Base-by-base conservation (phyloP, 1,140 invertebrate genomes). In the Oryctes rhinoceros region DNA sequence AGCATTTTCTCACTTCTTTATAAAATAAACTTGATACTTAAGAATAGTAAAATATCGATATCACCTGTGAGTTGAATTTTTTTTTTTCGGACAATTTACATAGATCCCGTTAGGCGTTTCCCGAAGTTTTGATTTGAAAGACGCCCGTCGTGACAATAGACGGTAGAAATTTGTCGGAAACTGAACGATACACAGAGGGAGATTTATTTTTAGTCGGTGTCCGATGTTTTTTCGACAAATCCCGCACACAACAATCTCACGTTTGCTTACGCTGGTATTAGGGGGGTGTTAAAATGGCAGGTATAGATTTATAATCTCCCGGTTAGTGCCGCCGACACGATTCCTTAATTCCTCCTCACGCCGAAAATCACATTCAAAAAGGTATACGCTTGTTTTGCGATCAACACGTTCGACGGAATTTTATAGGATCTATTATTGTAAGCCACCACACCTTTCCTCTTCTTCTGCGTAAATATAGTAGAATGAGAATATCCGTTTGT, bases 291-390 rank as follows among this genome's bases (percentile, higher is more conserved):
- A 79, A 79, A 79, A 79, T 79, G 78, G 78, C 78, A 79, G 78
- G 78, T 79, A 79, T 65, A 71, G 65, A 79, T 79, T 79, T 79
- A 79, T 79, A 79, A 79, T 79, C 78, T 79, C 78, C 53, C 35
- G 59, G 53, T 79, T 65, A 65, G 62, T 59, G 49, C 62, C n/a
- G 35, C 18, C 65, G 78, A 79, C 78, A 79, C 78, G 78, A 79
- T 79, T 79, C 24, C n/a, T 79, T 79, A 79, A 79, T 79, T 79
- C 78, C 62, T 62, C 37, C 24, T 37, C 65, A 71, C n/a, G 65
- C 65, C 65, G 65, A 71, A 65, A 79, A 79, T 79, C 59, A 79
- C 78, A 59, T 62, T 67, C 65, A 20, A 65, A 65, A 79, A 79
- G 62, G 49, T 18, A 48, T 5, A n/a, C 39, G 75, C 65, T 37